Conservation (phyloP, 1,140 invertebrate genomes). For the Drosophila obscura region DNA sequence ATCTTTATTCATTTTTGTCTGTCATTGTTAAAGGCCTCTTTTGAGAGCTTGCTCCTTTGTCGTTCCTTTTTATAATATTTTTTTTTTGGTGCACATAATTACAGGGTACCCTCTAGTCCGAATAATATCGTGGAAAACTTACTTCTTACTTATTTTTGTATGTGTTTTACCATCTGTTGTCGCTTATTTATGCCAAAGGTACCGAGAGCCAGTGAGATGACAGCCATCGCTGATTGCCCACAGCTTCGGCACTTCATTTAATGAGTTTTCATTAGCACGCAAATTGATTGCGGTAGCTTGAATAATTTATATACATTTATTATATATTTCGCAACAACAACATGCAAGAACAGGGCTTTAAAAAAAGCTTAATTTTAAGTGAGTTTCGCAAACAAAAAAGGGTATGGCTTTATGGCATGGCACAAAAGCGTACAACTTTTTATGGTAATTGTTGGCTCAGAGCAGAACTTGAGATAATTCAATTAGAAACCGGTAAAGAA, state of each 20-base stretch:
- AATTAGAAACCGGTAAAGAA: constrained; percentile 19
- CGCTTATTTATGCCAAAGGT: constrained; percentile 43
- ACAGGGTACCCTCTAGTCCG: too few relatives aligned
- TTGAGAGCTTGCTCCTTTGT: too few relatives aligned
- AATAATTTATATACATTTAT: constrained; percentile 46
- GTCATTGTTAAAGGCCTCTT: too few relatives aligned
- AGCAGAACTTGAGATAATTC: constrained; percentile 21
- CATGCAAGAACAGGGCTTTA: constrained; percentile 13
- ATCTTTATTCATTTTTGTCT: background rate
- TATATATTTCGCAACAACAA: constrained; percentile 2
- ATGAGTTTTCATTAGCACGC: constrained; percentile 60
- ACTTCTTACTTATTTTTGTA: background rate
- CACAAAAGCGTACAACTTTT: constrained; percentile 8
- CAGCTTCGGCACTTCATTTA: constrained; percentile 57
- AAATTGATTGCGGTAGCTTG: constrained; percentile 58
- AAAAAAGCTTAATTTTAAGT: constrained; percentile 18
- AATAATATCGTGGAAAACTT: too few relatives aligned
- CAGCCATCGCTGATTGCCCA: constrained; percentile 35
- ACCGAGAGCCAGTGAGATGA: constrained; percentile 7
- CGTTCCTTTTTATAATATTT: background rate
- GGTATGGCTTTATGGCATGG: constrained; percentile 26
- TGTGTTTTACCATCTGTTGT: constrained; percentile 2
- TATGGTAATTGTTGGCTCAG: constrained; percentile 8
- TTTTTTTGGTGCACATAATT: too few relatives aligned
- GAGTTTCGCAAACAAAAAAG: constrained; percentile 18